Evolutionary conservation across 2,797 vertebrate genomes (phyloP), one percentile per base, ranked within the genome.

Genomic region (Micrastur ruficollis): DNA sequence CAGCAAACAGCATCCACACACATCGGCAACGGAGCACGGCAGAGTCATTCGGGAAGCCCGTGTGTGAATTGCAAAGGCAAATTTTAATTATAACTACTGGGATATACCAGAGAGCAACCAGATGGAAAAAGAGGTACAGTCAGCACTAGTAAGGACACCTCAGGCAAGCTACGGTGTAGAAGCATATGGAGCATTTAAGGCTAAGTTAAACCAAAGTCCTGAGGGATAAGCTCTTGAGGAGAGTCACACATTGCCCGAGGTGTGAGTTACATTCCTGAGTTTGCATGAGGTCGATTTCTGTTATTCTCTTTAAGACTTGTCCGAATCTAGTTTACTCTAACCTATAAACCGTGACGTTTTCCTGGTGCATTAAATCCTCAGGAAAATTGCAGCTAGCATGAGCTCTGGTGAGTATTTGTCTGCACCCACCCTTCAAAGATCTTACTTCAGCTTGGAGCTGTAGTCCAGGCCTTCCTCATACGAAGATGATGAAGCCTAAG

Each of bases 21-120:
- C 11, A 4, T 23, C 1, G 0, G 47, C n/a, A 34, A 6, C 0
- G 2, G 38, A 62, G 52, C 32, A 50, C 1, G 0, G 81, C 12
- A 0, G 26, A 22, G 27, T 3, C 62, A 17, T 10, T 11, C 46
- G 14, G 1, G 40, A 36, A 52, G 32, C 26, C 73, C 6, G 1
- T 0, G 5, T 25, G 62, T 3, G 10, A 74, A 70, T 0, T 18
- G 12, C 34, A 76, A 15, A 50, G 56, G 22, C 21, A 50, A 50
- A 25, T 10, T 8, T 44, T 36, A 26, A 34, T 59, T 38, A 0
- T 2, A 12, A 71, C 14, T 5, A 1, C 16, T 2, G 52, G 56
- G 55, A 27, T 1, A 22, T 3, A 65, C 27, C 72, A 52, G 80
- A 50, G 19, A 91, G 81, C 25, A 49, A 27, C 5, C 50, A 42